These are phyloP conservation scores for Aptenodytes forsteri DNA, from an alignment of 2,113 vertebrate species.

Conservation along the genomic window DNA sequence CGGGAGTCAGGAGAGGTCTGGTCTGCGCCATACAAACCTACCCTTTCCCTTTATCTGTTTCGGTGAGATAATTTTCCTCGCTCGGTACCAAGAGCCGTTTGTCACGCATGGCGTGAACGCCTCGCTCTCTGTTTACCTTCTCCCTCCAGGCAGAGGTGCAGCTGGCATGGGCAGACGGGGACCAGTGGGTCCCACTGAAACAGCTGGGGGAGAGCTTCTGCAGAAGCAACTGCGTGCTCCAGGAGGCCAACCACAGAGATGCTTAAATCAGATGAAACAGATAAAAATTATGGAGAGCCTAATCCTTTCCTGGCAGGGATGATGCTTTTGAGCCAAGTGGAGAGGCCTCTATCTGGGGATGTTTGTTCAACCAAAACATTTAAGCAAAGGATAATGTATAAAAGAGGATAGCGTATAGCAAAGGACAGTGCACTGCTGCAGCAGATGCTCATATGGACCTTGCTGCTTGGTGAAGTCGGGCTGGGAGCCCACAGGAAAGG, in stretches of 20 bases:
- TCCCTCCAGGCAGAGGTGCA: slow-evolving; percentile 59
- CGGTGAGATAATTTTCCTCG: slow-evolving; percentile 70
- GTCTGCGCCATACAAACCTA: slow-evolving; percentile 1
- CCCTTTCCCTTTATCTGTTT: slow-evolving; percentile 71
- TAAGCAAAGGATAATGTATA: background rate
- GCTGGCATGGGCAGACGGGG: accelerated
- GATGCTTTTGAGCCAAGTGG: background rate
- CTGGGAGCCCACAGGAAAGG: background rate
- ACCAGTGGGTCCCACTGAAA: background rate
- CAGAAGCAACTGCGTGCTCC: accelerated
- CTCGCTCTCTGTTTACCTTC: slow-evolving; percentile 73
- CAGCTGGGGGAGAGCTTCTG: background rate
- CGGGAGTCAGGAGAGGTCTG: background rate
- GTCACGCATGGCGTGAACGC: slow-evolving; percentile 52
- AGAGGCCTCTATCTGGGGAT: background rate
- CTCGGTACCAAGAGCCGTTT: slow-evolving; percentile 78
- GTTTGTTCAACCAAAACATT: background rate
- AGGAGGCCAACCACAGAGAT: background rate
- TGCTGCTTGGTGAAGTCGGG: accelerated
- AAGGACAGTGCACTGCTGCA: too few species aligned
- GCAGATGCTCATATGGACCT: background rate
- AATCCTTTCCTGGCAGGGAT: background rate
- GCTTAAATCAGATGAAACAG: background rate
- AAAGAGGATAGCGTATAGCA: background rate
- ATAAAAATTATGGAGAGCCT: background rate